Base-by-base conservation (phyloP, 92 coral and sea anemone genomes). In the Muricea muricata region DNA sequence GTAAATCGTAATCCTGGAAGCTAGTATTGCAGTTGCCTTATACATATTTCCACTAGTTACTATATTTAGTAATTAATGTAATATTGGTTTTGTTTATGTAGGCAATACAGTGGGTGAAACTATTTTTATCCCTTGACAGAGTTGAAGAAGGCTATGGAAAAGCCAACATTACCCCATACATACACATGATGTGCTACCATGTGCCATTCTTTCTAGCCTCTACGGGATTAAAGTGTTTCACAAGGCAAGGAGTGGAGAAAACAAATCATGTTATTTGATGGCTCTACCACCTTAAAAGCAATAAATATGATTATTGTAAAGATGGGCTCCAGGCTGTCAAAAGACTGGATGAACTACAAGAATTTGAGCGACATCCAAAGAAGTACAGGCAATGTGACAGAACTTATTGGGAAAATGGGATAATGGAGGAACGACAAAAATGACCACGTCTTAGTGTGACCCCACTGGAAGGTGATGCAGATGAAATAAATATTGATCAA, bases 131-230 rank as follows among this genome's bases (percentile, higher is more conserved):
- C 63, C 70, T 87, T 40, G 87, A 72, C 28, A 81, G 85, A 58
- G 41, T 60, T 14, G 61, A 84, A 31, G 85, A 88, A 78, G 92
- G 94, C 37, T 91, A 88, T 88, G 89, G 76, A 7, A 80, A 84
- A 46, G 80, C 67, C 55, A 91, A 88, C 73, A 84, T 91, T 5
- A 88, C 94, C 18, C 90, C 90, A 25, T 88, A 91, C 54, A 91
- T 88, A 87, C 92, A 88, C 75, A 90, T 81, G 7, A 79, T 89
- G 45, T 87, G 82, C 46, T 88, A 91, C 46, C 92, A 91, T 76
- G 42, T 45, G 63, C 35, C 58, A 75, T 0, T 21, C 26, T 84
- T 84, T 21, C 47, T 89, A 6, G 66, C n/a, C 20, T 24, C 67
- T 9, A 60, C 28, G 17, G 68, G 68, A 60, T 6, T 89, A 4